phyloP scores from a whole-genome alignment of 1,140 invertebrate species.

The Metaphire vulgaris region DNA sequence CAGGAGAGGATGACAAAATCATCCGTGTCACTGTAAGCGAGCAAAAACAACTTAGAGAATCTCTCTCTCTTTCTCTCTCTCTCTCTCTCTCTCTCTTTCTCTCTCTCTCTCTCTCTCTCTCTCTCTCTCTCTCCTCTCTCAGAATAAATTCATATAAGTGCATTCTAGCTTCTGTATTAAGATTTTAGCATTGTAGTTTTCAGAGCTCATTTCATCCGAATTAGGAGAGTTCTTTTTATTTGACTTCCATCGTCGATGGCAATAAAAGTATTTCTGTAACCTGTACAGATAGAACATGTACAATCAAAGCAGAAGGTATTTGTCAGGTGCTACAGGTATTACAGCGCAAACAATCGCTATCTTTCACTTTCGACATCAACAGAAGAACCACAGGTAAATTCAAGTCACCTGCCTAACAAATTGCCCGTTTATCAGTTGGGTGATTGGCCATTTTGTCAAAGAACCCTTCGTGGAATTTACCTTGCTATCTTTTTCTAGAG shows the following conservation, averaged over 20 bases:
- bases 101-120: constrained; percentile 8
- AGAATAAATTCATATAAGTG: too few relatives aligned
- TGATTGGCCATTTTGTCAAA: too few relatives aligned
- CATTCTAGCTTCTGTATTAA: not conserved
- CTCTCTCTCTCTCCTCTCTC: constrained; percentile 9
- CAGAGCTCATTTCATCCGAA: too few relatives aligned
- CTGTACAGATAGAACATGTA: constrained; percentile 2
- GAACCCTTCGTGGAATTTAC: too few relatives aligned
- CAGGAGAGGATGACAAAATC: constrained; percentile 13
- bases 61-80: constrained; percentile 13
- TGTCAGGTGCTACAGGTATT: not conserved
- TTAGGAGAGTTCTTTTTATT: too few relatives aligned
- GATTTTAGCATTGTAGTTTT: constrained; percentile 15
- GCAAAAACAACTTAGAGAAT: too few relatives aligned
- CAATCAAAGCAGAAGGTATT: not conserved
- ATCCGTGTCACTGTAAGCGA: not conserved
- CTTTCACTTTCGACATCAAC: not conserved
- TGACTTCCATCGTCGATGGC: too few relatives aligned
- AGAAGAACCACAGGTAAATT: not conserved
- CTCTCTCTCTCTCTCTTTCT: constrained; percentile 11
- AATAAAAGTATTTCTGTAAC: too few relatives aligned
- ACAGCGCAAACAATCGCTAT: not conserved
- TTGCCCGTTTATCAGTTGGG: too few relatives aligned
- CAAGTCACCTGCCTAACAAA: too few relatives aligned
- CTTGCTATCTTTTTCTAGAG: too few relatives aligned